Evolutionary conservation across 2,888 invertebrate species (phyloP).

Genomic region (Lepidochrysops patricia): DNA sequence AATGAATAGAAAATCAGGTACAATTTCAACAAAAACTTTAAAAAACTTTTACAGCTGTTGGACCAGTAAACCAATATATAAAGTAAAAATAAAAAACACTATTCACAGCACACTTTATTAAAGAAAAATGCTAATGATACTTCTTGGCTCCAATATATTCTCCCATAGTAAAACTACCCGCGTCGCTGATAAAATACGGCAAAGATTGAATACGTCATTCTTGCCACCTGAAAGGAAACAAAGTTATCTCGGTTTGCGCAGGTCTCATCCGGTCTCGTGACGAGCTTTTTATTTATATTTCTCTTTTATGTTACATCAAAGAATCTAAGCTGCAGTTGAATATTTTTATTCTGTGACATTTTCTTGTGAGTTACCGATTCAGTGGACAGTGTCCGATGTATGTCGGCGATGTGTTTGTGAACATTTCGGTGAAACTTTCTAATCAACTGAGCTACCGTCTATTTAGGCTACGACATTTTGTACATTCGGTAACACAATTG

Average conservation of each 20-base stretch:
- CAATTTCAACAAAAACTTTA: too few species aligned
- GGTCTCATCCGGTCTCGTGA: conserved; percentile 9
- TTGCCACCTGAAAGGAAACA: conserved; percentile 46
- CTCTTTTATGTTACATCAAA: not conserved
- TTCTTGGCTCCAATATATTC: not conserved
- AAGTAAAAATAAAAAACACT: not conserved
- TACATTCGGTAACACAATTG: not conserved
- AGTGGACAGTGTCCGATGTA: not conserved
- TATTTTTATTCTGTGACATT: not conserved
- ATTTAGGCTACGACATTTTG: not conserved
- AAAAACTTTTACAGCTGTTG: not conserved
- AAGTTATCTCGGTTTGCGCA: conserved; percentile 16
- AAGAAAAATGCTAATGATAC: conserved; percentile 1
- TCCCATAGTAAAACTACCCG: conserved; percentile 13
- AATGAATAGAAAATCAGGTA: too few species aligned
- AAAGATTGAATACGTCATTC: conserved; percentile 60
- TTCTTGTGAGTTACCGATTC: conserved; percentile 6
- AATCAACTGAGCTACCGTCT: not conserved
- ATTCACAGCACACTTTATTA: not conserved
- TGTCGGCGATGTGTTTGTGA: not conserved
- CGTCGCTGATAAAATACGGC: conserved; percentile 61
- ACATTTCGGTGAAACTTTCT: not conserved
- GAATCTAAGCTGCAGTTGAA: not conserved
- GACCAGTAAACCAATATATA: not conserved
- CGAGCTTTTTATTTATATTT: conserved; percentile 6